Evolutionary conservation across 2,888 invertebrate species (phyloP).

Genomic region (Pseudoips prasinana): DNA sequence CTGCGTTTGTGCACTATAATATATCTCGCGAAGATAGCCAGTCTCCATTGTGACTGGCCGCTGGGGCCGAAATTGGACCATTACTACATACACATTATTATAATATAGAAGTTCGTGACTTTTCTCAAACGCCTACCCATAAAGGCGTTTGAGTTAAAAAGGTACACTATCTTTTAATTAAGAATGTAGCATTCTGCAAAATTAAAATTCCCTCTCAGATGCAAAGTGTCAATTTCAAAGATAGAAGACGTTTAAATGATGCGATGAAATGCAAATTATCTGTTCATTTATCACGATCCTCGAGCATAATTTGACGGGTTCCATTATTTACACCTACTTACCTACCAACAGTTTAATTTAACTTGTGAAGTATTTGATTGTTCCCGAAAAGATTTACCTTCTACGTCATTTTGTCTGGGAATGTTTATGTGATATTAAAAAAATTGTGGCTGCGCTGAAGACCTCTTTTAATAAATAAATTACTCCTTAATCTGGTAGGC

Average conservation of each 20-base stretch:
- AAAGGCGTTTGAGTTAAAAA: no score
- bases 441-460: conserved; percentile 13
- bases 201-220: conserved; percentile 5
- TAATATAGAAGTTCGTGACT: no score
- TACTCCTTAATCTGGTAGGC: conserved; percentile 42
- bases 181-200: no score
- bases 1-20: no score
- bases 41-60: no score
- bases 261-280: conserved; percentile 33
- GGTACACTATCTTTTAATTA: no score
- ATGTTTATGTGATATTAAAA: conserved; percentile 15
- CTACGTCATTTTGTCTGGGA: conserved; percentile 9
- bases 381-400: conserved; percentile 11
- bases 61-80: no score
- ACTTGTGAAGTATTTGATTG: conserved; percentile 20
- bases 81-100: no score
- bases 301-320: conserved; percentile 26
- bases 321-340: conserved; percentile 37
- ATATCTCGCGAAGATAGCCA: no score
- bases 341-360: conserved; percentile 35
- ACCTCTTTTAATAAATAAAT: conserved; percentile 38
- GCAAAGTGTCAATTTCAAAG: conserved; percentile 11
- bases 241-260: conserved; percentile 26
- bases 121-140: no score
- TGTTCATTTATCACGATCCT: conserved; percentile 36